A percentile compares a stretch with the other conserved stretches of the same genome.
phyloP scores from a whole-genome alignment of 23 tunicate species.

The Clavelina lepadiformis region DNA sequence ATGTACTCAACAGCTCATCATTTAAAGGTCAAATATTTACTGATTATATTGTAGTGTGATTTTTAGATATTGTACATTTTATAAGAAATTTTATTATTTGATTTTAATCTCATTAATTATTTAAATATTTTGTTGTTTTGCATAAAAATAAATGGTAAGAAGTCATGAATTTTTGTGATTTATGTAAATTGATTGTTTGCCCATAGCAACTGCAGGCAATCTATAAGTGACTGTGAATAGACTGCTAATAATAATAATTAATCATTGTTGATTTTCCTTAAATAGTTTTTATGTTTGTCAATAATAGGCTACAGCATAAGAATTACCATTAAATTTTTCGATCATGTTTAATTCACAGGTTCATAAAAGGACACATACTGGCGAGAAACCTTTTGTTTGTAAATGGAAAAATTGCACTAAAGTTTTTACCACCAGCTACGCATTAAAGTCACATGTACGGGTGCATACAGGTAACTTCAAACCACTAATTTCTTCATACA shows the following conservation, averaged over 20 bases:
- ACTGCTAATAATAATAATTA: too few relatives aligned
- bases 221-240: background rate
- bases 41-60: too few relatives aligned
- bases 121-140: too few relatives aligned
- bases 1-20: conserved; percentile 53
- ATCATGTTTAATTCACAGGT: conserved; percentile 15
- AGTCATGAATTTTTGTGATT: too few relatives aligned
- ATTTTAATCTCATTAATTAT: too few relatives aligned
- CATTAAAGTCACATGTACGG: conserved; percentile 53
- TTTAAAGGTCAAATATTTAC: conserved; percentile 20
- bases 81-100: too few relatives aligned
- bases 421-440: conserved; percentile 58
- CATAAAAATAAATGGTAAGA: too few relatives aligned
- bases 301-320: background rate
- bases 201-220: background rate
- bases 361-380: conserved; percentile 74
- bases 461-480: conserved; percentile 61
- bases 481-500: background rate
- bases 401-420: conserved; percentile 58
- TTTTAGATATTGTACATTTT: too few relatives aligned
- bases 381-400: conserved; percentile 68
- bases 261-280: too few relatives aligned
- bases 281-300: background rate
- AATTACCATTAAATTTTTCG: background rate
- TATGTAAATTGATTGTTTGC: too few relatives aligned